These are phyloP conservation scores for Caenorhabditis uteleia DNA, from an alignment of 2,888 invertebrate species.

Conservation along the genomic window DNA sequence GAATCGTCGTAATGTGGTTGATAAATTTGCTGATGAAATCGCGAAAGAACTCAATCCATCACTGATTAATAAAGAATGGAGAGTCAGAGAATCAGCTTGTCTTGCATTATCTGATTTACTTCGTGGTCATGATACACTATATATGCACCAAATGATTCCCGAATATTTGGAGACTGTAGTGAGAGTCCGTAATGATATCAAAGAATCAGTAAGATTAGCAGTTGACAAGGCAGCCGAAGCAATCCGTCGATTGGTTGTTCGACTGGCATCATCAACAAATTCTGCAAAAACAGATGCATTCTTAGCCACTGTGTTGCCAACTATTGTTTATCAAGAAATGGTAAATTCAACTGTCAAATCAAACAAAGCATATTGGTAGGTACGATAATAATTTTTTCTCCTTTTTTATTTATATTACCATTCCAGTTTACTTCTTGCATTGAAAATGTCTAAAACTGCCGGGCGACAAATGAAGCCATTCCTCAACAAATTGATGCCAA, in stretches of 20 bases:
- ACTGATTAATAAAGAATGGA: slow-evolving; percentile 84
- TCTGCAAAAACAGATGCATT: slow-evolving; percentile 38
- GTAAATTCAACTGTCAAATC: slow-evolving; percentile 43
- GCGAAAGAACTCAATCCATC: slow-evolving; percentile 82
- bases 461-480: slow-evolving; percentile 81
- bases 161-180: slow-evolving; percentile 84
- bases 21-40: slow-evolving; percentile 82
- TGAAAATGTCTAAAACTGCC: slow-evolving; percentile 84
- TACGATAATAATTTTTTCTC: neutral
- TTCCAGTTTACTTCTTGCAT: slow-evolving; percentile 84
- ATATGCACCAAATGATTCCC: slow-evolving; percentile 72
- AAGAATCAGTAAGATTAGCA: slow-evolving; percentile 74
- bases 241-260: slow-evolving; percentile 65
- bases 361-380: slow-evolving; percentile 45
- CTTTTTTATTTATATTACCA: too few species aligned
- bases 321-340: slow-evolving; percentile 49
- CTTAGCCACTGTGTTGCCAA: slow-evolving; percentile 42
- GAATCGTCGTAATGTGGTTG: slow-evolving; percentile 84
- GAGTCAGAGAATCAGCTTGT: slow-evolving; percentile 85
- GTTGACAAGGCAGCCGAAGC: slow-evolving; percentile 71
- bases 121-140: slow-evolving; percentile 74
- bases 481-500: slow-evolving; percentile 82
- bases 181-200: slow-evolving; percentile 91
- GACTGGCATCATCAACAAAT: slow-evolving; percentile 39
- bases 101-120: slow-evolving; percentile 85